Conservation (phyloP, 2,797 vertebrate species). For the Sparidentex hasta region DNA sequence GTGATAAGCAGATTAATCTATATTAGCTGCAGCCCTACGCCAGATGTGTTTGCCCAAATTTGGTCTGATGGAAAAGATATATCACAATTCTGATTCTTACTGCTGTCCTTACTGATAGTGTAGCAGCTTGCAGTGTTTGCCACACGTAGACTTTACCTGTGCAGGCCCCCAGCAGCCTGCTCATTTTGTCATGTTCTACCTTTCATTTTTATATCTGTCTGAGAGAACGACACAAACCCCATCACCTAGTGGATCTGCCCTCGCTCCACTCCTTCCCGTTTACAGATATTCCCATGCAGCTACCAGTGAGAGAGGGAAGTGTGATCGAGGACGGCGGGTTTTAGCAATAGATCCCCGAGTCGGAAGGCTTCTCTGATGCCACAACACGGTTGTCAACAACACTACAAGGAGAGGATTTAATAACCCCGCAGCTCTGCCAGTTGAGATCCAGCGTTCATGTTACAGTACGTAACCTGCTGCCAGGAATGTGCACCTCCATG, state of each 20-base stretch:
- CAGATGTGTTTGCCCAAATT: conserved; percentile 20
- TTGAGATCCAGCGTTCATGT: neutral
- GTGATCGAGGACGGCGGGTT: neutral
- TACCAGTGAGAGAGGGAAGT: neutral
- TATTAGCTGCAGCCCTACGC: neutral
- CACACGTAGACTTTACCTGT: no score
- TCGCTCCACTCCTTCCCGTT: no score
- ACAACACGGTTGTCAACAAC: neutral
- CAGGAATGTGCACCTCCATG: neutral
- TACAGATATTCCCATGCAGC: neutral
- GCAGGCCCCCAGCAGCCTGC: no score
- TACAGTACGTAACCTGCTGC: neutral
- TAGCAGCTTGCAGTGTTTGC: neutral
- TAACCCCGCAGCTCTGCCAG: neutral
- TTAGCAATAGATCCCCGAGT: neutral
- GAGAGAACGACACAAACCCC: no score
- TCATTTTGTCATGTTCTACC: no score
- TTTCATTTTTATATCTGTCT: no score
- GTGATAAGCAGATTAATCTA: no score
- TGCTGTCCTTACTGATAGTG: neutral
- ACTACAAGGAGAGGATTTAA: neutral
- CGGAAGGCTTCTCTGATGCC: neutral
- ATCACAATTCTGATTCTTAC: neutral
- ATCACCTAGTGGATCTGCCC: no score
- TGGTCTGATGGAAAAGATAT: conserved; percentile 4